Base-by-base conservation (phyloP, 1,140 invertebrate genomes). In the Tetramorium alpestre region DNA sequence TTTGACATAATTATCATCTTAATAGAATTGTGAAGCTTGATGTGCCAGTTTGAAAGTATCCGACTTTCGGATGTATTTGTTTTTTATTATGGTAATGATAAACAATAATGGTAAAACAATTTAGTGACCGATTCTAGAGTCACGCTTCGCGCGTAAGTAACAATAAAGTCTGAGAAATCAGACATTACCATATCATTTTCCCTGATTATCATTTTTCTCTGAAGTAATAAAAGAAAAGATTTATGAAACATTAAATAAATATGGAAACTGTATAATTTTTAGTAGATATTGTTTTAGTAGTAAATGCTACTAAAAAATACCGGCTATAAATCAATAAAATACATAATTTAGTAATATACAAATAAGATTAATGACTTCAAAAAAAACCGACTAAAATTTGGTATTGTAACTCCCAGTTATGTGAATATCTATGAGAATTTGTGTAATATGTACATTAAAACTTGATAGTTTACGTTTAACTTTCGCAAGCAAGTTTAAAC, bases 401-500 rank as follows among this genome's bases (percentile, higher is more conserved):
- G 0, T 33, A 67, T 51, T 51, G n/a, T 0, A 78, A 62, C 4
- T 16, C 8, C 25, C 25, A 56, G 4, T 33, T 33, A 22, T 51
- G 7, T 72, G 5, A 16, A 49, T 22, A 16, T 56, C 8, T 13
- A 58, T 2, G 1, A 22, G 2, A 62, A 28, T 75, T 75, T 47
- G 3, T n/a, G 41, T 47, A 60, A 28, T 60, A 44, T 58, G 38
- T 25, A 47, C 33, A 56, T 58, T 56, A 18, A 78, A 73, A 62
- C 28, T 49, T 38, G 16, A 10, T n/a, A 47, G 62, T 44, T 58
- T 77, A 72, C 56, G n/a, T 38, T 51, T 1, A 72, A 87, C 73
- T 38, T 90, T 88, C 89, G 62, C 88, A 69, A 73, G 18, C 28
- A 22, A 22, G 22, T 22, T 22, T 1, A 41, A 72, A 87, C 73